Conservation (phyloP, 2,113 vertebrate species). For the Aptenodytes forsteri region DNA sequence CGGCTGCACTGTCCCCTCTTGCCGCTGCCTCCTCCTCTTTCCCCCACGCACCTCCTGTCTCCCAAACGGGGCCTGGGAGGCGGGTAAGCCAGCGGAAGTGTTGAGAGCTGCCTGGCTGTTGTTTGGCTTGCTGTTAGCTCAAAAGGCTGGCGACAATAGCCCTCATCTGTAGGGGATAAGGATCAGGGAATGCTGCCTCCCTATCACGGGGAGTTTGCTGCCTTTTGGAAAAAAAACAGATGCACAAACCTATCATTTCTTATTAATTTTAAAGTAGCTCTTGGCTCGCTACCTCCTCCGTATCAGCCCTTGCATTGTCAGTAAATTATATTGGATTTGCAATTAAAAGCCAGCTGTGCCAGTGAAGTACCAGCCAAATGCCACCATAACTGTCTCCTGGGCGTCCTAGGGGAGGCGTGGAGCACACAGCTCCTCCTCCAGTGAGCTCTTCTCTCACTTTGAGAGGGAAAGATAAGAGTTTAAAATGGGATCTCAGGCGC, state of each 20-base stretch:
- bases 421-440: neutral
- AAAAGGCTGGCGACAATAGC: neutral
- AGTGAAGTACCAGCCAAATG: conserved; percentile 45
- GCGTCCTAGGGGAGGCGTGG: neutral
- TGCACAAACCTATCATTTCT: conserved; percentile 7
- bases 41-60: accelerated
- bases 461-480: conserved; percentile 16
- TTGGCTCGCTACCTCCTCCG: neutral
- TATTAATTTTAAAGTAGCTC: conserved; percentile 57
- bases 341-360: conserved; percentile 67
- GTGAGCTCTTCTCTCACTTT: conserved; percentile 1
- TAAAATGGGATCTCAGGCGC: neutral
- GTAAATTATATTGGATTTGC: conserved; percentile 59
- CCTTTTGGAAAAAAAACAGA: neutral
- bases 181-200: neutral
- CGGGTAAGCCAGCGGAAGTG: neutral
- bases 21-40: neutral
- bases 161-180: neutral
- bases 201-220: neutral
- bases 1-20: neutral
- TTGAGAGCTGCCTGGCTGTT: neutral
- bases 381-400: conserved; percentile 14
- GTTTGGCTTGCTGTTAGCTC: neutral
- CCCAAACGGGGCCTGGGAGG: neutral
- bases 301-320: conserved; percentile 12